phyloP scores from a whole-genome alignment of 2,113 vertebrate species.

The Suricata suricatta region DNA sequence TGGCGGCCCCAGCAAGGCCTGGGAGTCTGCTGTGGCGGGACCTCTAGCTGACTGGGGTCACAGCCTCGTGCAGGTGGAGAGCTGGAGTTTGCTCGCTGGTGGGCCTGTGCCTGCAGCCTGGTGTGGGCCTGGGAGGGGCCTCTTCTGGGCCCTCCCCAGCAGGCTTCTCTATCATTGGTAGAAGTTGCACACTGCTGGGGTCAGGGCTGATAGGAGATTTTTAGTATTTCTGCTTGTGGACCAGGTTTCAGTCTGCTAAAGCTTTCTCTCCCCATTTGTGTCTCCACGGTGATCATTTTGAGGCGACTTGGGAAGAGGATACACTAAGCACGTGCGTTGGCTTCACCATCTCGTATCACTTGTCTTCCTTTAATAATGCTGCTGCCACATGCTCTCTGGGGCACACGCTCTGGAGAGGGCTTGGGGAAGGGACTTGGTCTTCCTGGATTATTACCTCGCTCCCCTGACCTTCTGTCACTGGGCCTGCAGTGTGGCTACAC shows the following conservation, averaged over 20 bases:
- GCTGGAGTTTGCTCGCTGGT: background rate
- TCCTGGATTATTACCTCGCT: background rate
- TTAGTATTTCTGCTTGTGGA: background rate
- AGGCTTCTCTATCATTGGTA: background rate
- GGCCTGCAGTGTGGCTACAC: no score
- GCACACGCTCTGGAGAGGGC: background rate
- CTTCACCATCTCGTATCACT: accelerated
- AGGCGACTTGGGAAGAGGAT: background rate
- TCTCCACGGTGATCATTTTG: background rate
- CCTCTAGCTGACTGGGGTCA: background rate
- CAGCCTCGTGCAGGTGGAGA: background rate
- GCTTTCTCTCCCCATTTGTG: background rate
- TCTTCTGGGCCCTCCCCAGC: background rate
- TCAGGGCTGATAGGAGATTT: background rate
- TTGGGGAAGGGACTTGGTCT: background rate
- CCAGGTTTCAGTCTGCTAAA: background rate
- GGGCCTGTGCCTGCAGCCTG: accelerated
- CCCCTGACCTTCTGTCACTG: background rate
- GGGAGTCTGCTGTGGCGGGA: background rate
- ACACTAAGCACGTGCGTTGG: background rate
- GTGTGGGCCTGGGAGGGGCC: background rate
- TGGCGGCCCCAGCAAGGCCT: no score
- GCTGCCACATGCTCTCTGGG: background rate
- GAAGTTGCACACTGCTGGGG: background rate
- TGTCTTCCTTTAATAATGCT: background rate